phyloP scores from a whole-genome alignment of 2,113 vertebrate species.

The Oreochromis aureus region DNA sequence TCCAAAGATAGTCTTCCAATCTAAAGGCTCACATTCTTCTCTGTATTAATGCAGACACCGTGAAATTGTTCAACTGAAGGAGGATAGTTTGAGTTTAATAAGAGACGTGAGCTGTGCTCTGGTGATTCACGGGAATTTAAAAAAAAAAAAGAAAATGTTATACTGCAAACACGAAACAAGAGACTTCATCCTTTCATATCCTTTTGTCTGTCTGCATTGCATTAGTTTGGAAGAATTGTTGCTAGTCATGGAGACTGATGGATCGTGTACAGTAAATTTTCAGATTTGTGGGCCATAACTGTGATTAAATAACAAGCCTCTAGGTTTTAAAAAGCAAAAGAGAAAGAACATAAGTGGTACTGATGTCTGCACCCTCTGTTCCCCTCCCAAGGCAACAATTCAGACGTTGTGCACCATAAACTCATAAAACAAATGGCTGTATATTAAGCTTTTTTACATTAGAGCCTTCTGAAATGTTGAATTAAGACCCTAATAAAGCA shows the following conservation, averaged over 20 bases:
- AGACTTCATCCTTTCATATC: not conserved
- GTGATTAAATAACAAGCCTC: not conserved
- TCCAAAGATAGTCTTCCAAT: slow-evolving; percentile 30
- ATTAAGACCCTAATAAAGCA: not conserved
- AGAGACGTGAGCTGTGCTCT: not conserved
- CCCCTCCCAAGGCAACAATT: not conserved
- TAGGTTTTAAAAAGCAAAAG: not conserved
- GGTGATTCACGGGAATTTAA: not conserved
- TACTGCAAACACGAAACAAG: not conserved
- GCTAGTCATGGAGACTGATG: not conserved
- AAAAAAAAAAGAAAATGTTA: not conserved
- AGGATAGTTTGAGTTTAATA: not conserved
- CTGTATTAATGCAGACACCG: slow-evolving; percentile 10
- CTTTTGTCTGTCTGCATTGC: not conserved
- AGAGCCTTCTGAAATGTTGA: not conserved
- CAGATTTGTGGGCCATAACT: not conserved
- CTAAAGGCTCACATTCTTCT: slow-evolving; percentile 20
- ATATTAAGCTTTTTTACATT: not conserved
- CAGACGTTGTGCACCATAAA: not conserved
- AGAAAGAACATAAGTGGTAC: not conserved
- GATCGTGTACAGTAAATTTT: not conserved
- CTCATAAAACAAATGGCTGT: not conserved
- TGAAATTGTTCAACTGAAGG: not conserved
- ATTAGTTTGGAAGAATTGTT: not conserved
- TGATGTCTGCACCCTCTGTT: not conserved